A percentile compares a stretch with the other conserved stretches of the same genome.
phyloP scores from a whole-genome alignment of 2,797 vertebrate species.

The Sandelia bainsii region DNA sequence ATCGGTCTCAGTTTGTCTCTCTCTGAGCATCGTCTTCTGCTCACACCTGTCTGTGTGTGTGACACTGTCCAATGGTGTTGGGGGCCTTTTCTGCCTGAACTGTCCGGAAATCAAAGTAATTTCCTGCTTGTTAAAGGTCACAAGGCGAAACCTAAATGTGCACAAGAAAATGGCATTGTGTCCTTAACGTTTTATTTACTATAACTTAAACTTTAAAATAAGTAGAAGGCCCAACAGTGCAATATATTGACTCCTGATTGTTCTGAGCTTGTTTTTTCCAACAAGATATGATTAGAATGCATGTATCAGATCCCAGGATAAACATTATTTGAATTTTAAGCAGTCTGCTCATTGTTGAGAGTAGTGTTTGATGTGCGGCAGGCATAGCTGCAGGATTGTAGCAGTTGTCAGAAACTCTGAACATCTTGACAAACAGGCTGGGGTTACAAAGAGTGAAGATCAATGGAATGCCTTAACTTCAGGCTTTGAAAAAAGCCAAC shows the following conservation, averaged over 20 bases:
- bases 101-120: slow-evolving; percentile 20
- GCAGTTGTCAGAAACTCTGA: slow-evolving; percentile 69
- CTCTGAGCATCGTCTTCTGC: slow-evolving; percentile 34
- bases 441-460: slow-evolving; percentile 54
- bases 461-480: slow-evolving; percentile 53
- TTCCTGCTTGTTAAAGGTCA: slow-evolving; percentile 30
- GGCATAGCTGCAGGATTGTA: slow-evolving; percentile 58
- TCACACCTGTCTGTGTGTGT: slow-evolving; percentile 27
- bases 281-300: slow-evolving; percentile 56
- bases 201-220: not conserved
- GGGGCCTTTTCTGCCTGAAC: slow-evolving; percentile 8
- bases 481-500: slow-evolving; percentile 46
- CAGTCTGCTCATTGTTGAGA: slow-evolving; percentile 61
- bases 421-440: slow-evolving; percentile 67
- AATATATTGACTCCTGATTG: slow-evolving; percentile 30
- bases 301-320: slow-evolving; percentile 46
- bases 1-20: slow-evolving; percentile 39
- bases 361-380: slow-evolving; percentile 60
- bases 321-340: slow-evolving; percentile 64
- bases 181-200: not conserved
- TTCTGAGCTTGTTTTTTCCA: slow-evolving; percentile 28
- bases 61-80: slow-evolving; percentile 6
- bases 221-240: not conserved
- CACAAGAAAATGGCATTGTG: not conserved
- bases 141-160: slow-evolving; percentile 3